Evolutionary conservation across 1,140 invertebrate species (phyloP).

Genomic region (Argopecten irradians): DNA sequence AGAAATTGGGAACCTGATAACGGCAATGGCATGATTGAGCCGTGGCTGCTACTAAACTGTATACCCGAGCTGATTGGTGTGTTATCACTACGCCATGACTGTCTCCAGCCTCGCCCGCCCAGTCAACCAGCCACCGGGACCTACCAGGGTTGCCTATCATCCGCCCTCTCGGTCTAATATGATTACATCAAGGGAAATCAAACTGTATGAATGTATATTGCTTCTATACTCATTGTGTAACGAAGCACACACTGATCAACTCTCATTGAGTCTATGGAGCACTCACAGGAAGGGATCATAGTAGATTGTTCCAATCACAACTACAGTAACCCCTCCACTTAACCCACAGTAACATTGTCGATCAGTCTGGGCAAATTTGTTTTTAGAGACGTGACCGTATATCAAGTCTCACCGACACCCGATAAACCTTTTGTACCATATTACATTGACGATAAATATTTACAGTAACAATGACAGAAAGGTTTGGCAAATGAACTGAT

Average conservation of each 20-base stretch:
- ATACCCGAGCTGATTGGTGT: neutral
- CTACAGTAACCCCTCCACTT: neutral
- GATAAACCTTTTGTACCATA: too few species aligned
- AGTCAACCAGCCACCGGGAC: neutral
- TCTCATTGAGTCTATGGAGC: neutral
- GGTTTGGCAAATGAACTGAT: too few species aligned
- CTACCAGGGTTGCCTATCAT: neutral
- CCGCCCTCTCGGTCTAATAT: neutral
- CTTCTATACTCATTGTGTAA: neutral
- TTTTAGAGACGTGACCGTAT: too few species aligned
- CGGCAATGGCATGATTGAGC: neutral
- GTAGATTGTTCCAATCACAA: neutral
- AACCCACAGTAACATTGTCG: neutral
- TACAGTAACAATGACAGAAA: too few species aligned
- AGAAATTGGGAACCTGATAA: neutral
- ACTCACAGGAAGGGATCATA: neutral
- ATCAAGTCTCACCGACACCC: too few species aligned
- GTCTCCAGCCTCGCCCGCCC: neutral
- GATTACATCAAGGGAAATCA: slow-evolving; percentile 9
- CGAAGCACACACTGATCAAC: neutral
- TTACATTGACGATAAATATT: too few species aligned
- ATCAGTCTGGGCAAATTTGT: too few species aligned
- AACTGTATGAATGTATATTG: neutral
- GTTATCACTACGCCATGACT: neutral
- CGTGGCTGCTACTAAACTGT: neutral